Conservation (phyloP, 2,888 invertebrate genomes). For the Drosophila pseudotakahashii region DNA sequence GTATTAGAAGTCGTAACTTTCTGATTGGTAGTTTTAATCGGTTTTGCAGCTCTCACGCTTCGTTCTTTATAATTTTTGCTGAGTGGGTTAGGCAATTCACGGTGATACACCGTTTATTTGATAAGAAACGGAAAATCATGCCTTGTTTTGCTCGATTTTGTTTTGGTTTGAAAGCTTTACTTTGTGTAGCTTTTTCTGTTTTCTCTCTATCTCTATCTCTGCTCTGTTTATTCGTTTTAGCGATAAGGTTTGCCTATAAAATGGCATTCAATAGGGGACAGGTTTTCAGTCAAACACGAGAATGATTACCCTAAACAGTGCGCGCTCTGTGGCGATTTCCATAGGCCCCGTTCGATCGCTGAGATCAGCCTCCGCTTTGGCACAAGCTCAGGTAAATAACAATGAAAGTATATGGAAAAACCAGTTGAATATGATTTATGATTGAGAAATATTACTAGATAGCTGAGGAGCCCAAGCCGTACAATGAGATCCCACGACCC, state of each 20-base stretch:
- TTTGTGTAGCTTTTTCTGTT: background rate
- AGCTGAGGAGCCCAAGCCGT: slow-evolving; percentile 21
- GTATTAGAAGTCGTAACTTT: background rate
- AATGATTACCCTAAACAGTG: slow-evolving; percentile 11
- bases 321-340: slow-evolving; percentile 3
- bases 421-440: too few relatives aligned
- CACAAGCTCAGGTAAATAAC: background rate
- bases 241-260: slow-evolving; percentile 33
- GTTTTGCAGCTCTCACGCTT: background rate
- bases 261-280: background rate
- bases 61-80: slow-evolving; percentile 8
- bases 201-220: background rate
- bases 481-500: slow-evolving; percentile 54
- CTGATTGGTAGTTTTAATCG: background rate
- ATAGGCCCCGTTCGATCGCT: slow-evolving; percentile 6
- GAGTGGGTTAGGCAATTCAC: slow-evolving; percentile 7
- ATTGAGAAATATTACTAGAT: too few relatives aligned
- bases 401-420: background rate
- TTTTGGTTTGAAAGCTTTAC: slow-evolving; percentile 31
- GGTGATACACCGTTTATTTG: slow-evolving; percentile 1
- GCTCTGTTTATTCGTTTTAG: background rate
- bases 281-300: slow-evolving; percentile 8
- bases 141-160: slow-evolving; percentile 9
- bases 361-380: slow-evolving; percentile 12
- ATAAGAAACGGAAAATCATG: slow-evolving; percentile 24